phyloP scores from a whole-genome alignment of 2,113 vertebrate species.

The Corythaixoides concolor region DNA sequence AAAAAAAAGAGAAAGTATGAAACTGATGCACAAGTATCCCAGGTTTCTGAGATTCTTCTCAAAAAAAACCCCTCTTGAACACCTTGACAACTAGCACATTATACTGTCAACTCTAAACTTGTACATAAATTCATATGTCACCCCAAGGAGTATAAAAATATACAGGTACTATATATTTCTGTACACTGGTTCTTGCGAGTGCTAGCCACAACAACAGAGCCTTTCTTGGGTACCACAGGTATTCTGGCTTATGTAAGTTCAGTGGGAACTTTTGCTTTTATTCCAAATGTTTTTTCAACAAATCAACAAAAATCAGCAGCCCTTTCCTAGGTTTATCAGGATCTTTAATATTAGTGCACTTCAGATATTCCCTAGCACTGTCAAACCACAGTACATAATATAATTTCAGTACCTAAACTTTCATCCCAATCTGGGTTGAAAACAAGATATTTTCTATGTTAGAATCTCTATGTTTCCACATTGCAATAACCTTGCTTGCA shows the following conservation, averaged over 20 bases:
- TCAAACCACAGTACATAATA: background rate
- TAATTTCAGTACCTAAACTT: background rate
- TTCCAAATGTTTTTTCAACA: background rate
- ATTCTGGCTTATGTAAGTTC: background rate
- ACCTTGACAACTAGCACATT: background rate
- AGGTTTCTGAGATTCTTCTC: background rate
- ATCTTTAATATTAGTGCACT: background rate
- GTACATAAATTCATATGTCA: background rate
- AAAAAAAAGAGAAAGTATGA: background rate
- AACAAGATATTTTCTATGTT: background rate
- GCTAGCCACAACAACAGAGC: background rate
- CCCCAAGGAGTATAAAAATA: background rate
- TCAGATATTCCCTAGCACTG: background rate
- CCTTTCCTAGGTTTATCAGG: background rate
- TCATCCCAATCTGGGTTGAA: background rate
- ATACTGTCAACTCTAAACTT: background rate
- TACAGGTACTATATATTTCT: background rate
- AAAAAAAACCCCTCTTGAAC: background rate
- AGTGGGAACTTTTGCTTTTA: background rate
- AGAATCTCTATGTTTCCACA: background rate
- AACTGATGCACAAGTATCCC: background rate
- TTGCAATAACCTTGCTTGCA: background rate
- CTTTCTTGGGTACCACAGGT: background rate
- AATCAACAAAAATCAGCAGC: background rate
- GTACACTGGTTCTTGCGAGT: background rate